Percentiles rank a stretch among this genome's conserved stretches.
Conservation (phyloP, 1,140 invertebrate species). For the Orius insidiosus region DNA sequence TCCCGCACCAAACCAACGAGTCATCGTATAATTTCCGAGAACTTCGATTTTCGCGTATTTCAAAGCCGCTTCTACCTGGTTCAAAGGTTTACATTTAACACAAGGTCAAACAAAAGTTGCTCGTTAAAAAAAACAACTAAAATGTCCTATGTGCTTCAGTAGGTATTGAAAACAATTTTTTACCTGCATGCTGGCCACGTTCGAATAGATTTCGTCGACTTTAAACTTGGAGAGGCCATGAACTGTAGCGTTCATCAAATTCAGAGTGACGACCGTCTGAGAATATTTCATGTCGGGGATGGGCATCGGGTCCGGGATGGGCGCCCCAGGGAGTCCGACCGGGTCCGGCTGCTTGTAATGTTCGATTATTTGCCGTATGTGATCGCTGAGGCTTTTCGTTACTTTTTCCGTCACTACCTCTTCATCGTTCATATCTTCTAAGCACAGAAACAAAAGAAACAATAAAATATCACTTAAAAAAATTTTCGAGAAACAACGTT, state of each 20-base stretch:
- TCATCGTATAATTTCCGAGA: constrained; percentile 52
- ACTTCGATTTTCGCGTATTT: constrained; percentile 40
- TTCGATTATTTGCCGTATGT: constrained; percentile 45
- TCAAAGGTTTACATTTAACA: too few relatives aligned
- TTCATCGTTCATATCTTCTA: too few relatives aligned
- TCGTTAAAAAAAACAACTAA: too few relatives aligned
- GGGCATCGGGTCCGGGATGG: constrained; percentile 56
- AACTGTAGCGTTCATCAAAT: constrained; percentile 49
- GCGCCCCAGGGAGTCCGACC: constrained; percentile 52
- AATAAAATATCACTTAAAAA: too few relatives aligned
- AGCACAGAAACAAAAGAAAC: too few relatives aligned
- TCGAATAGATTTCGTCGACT: constrained; percentile 43
- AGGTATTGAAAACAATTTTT: neutral
- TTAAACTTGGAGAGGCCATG: constrained; percentile 60
- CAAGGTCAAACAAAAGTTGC: too few relatives aligned
- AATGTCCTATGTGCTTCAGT: too few relatives aligned
- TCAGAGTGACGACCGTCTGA: constrained; percentile 46
- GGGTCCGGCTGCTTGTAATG: constrained; percentile 68
- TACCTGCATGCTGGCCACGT: constrained; percentile 49
- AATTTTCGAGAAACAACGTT: too few relatives aligned
- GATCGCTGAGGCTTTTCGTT: constrained; percentile 9
- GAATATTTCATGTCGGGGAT: constrained; percentile 60
- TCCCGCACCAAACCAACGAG: constrained; percentile 44
- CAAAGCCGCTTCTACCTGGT: neutral
- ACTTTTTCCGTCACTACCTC: too few relatives aligned